Percentiles rank a stretch among this genome's conserved stretches.
These are phyloP conservation scores for Momotus momota DNA, from an alignment of 2,797 vertebrate species.

Conservation along the genomic window DNA sequence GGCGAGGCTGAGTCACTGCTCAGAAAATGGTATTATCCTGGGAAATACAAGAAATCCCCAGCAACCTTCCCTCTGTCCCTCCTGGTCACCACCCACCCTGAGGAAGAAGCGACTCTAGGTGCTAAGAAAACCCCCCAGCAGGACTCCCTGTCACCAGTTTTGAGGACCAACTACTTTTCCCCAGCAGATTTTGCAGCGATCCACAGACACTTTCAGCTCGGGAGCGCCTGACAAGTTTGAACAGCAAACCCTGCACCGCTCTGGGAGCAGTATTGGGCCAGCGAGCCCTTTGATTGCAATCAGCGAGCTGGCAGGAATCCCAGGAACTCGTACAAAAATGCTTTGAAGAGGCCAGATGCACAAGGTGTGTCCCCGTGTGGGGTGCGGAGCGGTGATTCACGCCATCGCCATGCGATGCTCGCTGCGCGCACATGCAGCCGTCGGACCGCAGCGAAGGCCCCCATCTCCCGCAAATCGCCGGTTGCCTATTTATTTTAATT, in stretches of 20 bases:
- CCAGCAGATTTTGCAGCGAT: not conserved
- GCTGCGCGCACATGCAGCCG: not conserved
- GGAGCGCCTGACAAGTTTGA: conserved; percentile 62
- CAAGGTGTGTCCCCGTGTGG: conserved; percentile 72
- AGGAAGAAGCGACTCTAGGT: not conserved
- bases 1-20: not conserved
- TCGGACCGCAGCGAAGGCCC: not conserved
- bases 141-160: not conserved
- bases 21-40: not conserved
- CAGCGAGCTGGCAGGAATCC: conserved; percentile 64
- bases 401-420: conserved; percentile 21
- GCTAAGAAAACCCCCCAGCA: not conserved
- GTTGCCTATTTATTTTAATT: not conserved
- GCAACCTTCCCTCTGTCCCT: not conserved
- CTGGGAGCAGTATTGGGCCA: conserved; percentile 52
- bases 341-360: conserved; percentile 69
- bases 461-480: not conserved
- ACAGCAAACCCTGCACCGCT: conserved; percentile 30
- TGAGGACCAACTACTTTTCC: not conserved
- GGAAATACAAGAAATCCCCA: not conserved
- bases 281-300: conserved; percentile 67
- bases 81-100: not conserved
- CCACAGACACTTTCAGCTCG: not conserved
- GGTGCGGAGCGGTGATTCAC: conserved; percentile 76
- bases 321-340: conserved; percentile 74